Base-by-base conservation (phyloP, 1,140 invertebrate genomes). In the Arion vulgaris region DNA sequence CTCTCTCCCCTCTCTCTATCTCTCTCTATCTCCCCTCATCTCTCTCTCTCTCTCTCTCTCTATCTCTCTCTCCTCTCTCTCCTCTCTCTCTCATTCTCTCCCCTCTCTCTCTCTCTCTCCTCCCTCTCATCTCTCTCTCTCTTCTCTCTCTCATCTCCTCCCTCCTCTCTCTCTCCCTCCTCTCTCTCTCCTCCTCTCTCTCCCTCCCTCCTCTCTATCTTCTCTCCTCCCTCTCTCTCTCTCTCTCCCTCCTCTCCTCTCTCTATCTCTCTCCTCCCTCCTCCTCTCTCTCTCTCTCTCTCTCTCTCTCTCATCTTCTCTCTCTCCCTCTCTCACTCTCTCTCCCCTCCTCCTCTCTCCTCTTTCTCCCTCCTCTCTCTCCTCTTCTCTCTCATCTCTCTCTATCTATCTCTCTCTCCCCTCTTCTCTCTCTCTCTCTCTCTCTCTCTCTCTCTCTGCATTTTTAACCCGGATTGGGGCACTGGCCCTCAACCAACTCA, bases 361-460 rank as follows among this genome's bases (percentile, higher is more conserved):
- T 53, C 51, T 53, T 28, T 53, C 49, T 53, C 51, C 34, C 36
- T 53, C 49, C 26, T 28, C 41, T 28, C 41, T 26, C 41, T 36
- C 41, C 36, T 80, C 57, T 80, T 57, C 49, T 53, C 51, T 53
- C 49, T 53, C 51, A n/a, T 53, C 49, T 53, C 28, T 53, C 51
- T 53, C 28, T 53, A 23, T 53, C 51, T 53, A 23, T 53, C 49
- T 53, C 51, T 53, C 36, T 53, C 49, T 34, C 49, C 41, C 49
- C 41, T 26, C 41, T 36, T 68, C 36, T 80, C 57, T 80, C 36
- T 68, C 13, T 69, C 62, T 69, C 15, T 68, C 34, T 68, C 36
- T 68, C 38, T 80, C 57, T 69, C 62, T 80, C 36, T 68, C 38
- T 69, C 62, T n/a, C n/a, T n/a, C n/a, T n/a, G n/a, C n/a, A n/a